These are phyloP conservation scores for Dasypogon diadema DNA, from an alignment of 2,888 invertebrate genomes.

Conservation along the genomic window DNA sequence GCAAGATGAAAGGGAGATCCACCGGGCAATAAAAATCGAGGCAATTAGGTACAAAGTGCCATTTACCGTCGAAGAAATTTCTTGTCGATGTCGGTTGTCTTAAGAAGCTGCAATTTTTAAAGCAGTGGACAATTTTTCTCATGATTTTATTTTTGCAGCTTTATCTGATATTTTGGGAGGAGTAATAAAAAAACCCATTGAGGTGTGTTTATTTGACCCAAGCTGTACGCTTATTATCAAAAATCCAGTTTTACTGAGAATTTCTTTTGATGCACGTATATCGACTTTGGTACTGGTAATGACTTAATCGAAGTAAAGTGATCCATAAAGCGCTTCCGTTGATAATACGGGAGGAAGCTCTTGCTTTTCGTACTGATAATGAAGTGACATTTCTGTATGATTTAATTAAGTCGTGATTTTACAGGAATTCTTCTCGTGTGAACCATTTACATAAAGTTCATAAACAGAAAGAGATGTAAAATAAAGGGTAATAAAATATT, in stretches of 20 bases:
- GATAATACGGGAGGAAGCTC: not conserved
- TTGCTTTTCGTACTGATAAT: not conserved
- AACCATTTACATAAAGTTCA: not conserved
- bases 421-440: not conserved
- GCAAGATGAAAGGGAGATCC: slow-evolving; percentile 20
- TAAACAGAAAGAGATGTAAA: too few species aligned
- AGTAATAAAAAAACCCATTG: not conserved
- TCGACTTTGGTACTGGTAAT: not conserved
- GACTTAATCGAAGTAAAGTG: not conserved
- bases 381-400: not conserved
- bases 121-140: not conserved
- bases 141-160: slow-evolving; percentile 10
- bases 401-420: not conserved
- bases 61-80: not conserved
- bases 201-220: not conserved
- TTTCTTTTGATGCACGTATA: not conserved
- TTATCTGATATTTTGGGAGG: not conserved
- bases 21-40: slow-evolving; percentile 5
- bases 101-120: not conserved
- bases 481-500: too few species aligned
- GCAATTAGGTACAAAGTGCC: slow-evolving; percentile 12
- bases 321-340: slow-evolving; percentile 1
- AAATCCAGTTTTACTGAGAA: not conserved
- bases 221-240: not conserved
- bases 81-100: slow-evolving; percentile 3